Evolutionary conservation across 2,888 invertebrate genomes (phyloP), one percentile per base, ranked within the genome.

Genomic region (Acleris emargana): DNA sequence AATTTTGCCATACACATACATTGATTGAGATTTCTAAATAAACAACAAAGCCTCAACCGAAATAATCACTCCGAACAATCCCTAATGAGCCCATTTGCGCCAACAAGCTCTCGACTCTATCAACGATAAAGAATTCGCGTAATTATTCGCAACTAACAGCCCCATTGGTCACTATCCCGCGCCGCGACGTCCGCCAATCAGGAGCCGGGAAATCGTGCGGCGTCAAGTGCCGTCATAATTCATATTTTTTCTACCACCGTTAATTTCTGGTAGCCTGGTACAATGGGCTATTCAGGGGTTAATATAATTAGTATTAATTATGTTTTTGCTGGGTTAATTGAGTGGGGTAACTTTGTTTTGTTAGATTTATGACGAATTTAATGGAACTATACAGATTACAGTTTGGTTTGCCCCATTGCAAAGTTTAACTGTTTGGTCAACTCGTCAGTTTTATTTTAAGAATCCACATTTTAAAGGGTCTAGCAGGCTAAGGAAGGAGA

Each of bases 161-260:
- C 49, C n/a, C 59, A 64, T 64, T 47, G 63, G 58, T 59, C 59
- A 64, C 55, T 45, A 60, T 3, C 43, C 17, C 42, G 20, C 42
- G 18, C 22, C 6, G 49, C 42, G 52, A 18, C 38, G 47, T 54
- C 59, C 28, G 51, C 60, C 60, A 60, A 60, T 66, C 55, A 64
- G 45, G 25, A 25, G 45, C 17, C 64, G 3, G 75, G 71, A 84
- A 82, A 82, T 79, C 76, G 75, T 70, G 71, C 70, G 71, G 83
- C 78, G 77, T 84, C 81, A 74, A 79, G 80, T 84, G 79, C 80
- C 80, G 80, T 76, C 72, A 82, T 84, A 81, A 78, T 77, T 84
- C 82, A 79, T 80, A 50, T 81, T 83, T 83, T 81, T 68, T 70
- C 72, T 64, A 69, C 72, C 64, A 82, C 81, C 83, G 80, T 83